Evolutionary conservation across 2,888 invertebrate genomes (phyloP), one percentile per base, ranked within the genome.

Genomic region (Aporophyla nigra): DNA sequence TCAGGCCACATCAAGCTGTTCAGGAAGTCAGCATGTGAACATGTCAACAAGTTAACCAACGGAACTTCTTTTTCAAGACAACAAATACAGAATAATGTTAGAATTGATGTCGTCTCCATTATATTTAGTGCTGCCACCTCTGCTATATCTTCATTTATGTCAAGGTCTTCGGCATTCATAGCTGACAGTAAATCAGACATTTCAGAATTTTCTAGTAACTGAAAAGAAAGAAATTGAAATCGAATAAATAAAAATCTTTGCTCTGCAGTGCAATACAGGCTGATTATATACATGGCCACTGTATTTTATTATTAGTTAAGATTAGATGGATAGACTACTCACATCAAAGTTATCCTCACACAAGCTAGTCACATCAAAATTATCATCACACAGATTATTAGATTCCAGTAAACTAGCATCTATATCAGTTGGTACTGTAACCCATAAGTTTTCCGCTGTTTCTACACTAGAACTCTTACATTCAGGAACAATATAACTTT

Each of bases 21-120:
- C 40, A 92, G 73, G 61, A 85, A 91, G 7, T 78, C 85, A 0
- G 76, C 68, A 76, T 92, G 92, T 0, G 56, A 61, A 70, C 92
- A 92, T 9, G 74, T 85, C 3, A 61, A 1, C 5, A 91, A 63
- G 33, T 80, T 84, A 0, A 91, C 51, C 16, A 87, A 82, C 0
- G 83, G 78, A 1, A 75, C 79, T n/a, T 84, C 78, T n/a, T 72
- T 77, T 40, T 85, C 66, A 14, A 91, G 82, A 71, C 92, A 92
- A 21, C 91, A 91, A 27, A 91, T 79, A 33, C 92, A 92, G 40
- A 89, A 83, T 4, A 85, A 73, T 0, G n/a, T 19, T 21, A 33
- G 1, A 0, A 9, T 16, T 5, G 3, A 5, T 54, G 14, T 6
- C 16, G 5, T 12, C 5, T 53, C 43, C 3, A 33, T 33, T 33